phyloP scores from a whole-genome alignment of 2,113 vertebrate species.

The Chiloscyllium plagiosum region DNA sequence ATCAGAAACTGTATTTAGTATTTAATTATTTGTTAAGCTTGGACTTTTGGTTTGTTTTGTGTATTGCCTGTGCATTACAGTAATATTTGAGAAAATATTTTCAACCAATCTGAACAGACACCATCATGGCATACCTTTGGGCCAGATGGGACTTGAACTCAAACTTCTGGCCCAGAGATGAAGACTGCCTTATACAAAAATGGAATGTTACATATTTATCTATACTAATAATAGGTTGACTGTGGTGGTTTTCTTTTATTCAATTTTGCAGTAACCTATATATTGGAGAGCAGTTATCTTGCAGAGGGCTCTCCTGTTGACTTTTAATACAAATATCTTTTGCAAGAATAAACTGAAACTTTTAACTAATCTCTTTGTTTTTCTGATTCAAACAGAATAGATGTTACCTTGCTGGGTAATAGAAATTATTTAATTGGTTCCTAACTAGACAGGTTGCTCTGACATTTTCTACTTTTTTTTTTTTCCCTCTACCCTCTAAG shows the following conservation, averaged over 20 bases:
- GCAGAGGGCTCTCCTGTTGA: neutral
- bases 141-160: no score
- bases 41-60: neutral
- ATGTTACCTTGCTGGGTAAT: neutral
- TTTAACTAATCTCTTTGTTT: neutral
- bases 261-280: neutral
- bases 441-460: neutral
- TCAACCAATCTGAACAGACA: no score
- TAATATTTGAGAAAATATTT: no score
- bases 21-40: neutral
- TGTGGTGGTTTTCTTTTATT: neutral
- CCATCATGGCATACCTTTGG: no score
- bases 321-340: neutral
- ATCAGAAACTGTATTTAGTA: neutral
- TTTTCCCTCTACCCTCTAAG: conserved; percentile 40
- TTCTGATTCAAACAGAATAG: neutral
- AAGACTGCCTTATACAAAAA: no score
- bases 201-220: neutral
- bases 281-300: neutral
- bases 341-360: neutral
- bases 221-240: neutral
- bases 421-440: neutral
- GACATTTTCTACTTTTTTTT: neutral
- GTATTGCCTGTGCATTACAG: neutral
- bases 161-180: no score